Base-by-base conservation (phyloP, 1,140 invertebrate species). In the Agrypnia vestita region DNA sequence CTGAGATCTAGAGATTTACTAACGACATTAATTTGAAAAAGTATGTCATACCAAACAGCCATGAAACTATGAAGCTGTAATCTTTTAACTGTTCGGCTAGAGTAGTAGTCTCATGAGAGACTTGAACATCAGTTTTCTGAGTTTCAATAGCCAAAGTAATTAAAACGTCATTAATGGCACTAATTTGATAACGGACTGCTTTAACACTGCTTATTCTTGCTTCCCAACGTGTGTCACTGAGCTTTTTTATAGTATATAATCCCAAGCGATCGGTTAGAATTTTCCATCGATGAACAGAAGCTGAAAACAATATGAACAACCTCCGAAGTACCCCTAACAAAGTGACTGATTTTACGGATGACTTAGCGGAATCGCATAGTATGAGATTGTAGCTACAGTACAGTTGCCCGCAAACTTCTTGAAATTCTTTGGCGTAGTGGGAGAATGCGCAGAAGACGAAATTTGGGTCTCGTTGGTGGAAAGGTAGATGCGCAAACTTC, bases 1-100 rank as follows among this genome's bases (percentile, higher is more conserved):
- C 78, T 53, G 64, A 87, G 78, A 84, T 85, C 81, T 78, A 83
- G 80, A 79, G 79, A 84, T 85, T 85, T 86, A 84, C 83, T 86
- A 67, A 86, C 56, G 56, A 61, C 79, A 80, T 85, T 80, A 53
- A 84, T 78, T 80, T n/a, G n/a, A n/a, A n/a, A n/a, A n/a, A n/a
- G n/a, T n/a, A n/a, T n/a, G n/a, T n/a, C n/a, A n/a, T n/a, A 49
- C 84, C 84, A 86, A 82, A 85, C 80, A 62, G 84, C 78, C 75
- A 83, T 74, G 76, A 82, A 83, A 84, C 72, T 19, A 83, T 49
- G 53, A 84, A 82, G 44, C 77, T 59, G 67, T 84, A 84, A 80
- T 82, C 59, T 61, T 79, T 77, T 62, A 82, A 76, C 17, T 84
- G 72, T 62, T 82, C 78, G 1, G 43, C 75, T 71, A 80, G 67